phyloP scores from a whole-genome alignment of 92 coral and sea anemone species.

The Isaurus tuberculatus region DNA sequence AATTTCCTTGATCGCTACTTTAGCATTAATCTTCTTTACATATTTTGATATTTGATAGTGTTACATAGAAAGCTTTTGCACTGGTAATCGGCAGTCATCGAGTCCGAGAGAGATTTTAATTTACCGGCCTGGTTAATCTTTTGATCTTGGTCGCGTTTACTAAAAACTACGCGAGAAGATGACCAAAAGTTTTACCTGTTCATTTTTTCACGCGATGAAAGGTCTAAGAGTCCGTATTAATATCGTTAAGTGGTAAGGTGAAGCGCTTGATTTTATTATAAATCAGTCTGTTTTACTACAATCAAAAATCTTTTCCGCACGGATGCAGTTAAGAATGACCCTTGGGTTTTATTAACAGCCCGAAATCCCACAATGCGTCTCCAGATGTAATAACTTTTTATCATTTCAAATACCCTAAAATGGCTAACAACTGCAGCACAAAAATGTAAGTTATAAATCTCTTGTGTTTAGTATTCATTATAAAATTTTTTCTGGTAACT shows the following conservation, averaged over 20 bases:
- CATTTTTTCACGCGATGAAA: conserved; percentile 29
- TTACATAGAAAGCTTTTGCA: not conserved
- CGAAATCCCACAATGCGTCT: no score
- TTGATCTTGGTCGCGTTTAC: conserved; percentile 19
- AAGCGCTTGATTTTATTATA: not conserved
- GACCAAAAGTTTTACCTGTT: not conserved
- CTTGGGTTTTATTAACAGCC: not conserved
- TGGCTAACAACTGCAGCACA: not conserved
- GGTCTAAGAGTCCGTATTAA: not conserved
- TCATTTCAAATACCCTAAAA: no score
- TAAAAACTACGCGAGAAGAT: not conserved
- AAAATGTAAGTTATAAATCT: not conserved
- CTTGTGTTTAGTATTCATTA: not conserved
- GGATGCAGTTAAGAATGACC: not conserved
- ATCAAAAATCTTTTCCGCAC: not conserved
- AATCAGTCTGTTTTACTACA: not conserved
- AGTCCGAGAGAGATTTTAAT: not conserved
- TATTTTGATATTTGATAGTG: conserved; percentile 15
- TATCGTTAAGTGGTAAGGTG: not conserved
- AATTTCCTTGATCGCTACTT: conserved; percentile 26
- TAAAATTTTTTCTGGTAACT: not conserved
- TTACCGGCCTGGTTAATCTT: not conserved
- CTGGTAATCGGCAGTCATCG: not conserved
- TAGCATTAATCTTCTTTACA: conserved; percentile 21
- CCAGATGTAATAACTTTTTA: no score